These are phyloP conservation scores for Sycobia sp. DNA, from an alignment of 1,140 invertebrate species.

Conservation along the genomic window DNA sequence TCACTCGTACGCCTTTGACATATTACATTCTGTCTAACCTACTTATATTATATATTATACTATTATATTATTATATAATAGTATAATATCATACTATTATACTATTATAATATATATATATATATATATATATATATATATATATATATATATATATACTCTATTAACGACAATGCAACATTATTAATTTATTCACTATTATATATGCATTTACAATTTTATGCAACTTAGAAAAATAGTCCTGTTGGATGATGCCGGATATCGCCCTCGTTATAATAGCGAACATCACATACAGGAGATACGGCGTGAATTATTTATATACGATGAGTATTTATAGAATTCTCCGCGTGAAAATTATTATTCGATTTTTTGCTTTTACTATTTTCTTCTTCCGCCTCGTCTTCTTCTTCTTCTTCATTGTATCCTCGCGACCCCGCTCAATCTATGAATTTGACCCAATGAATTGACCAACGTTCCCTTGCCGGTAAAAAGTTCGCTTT, in stretches of 20 bases:
- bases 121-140: slow-evolving; percentile 52
- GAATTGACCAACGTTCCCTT: slow-evolving; percentile 32
- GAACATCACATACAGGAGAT: too few relatives aligned
- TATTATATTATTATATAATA: too few relatives aligned
- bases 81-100: too few relatives aligned
- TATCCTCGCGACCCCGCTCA: slow-evolving; percentile 20
- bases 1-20: too few relatives aligned
- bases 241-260: too few relatives aligned
- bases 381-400: background rate
- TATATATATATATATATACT: slow-evolving; percentile 53
- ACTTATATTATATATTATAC: too few relatives aligned
- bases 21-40: too few relatives aligned
- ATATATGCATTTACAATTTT: slow-evolving; percentile 57
- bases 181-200: slow-evolving; percentile 58
- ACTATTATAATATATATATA: slow-evolving; percentile 5
- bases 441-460: slow-evolving; percentile 30
- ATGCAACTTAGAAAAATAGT: slow-evolving; percentile 63
- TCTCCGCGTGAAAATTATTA: slow-evolving; percentile 5
- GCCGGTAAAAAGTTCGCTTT: too few relatives aligned
- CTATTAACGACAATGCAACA: slow-evolving; percentile 63
- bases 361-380: background rate
- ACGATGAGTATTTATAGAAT: background rate
- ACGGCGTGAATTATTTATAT: slow-evolving; percentile 4
- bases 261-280: too few relatives aligned
- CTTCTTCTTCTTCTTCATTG: background rate